Evolutionary conservation across 2,113 vertebrate genomes (phyloP).

Genomic region (Butorides virescens): DNA sequence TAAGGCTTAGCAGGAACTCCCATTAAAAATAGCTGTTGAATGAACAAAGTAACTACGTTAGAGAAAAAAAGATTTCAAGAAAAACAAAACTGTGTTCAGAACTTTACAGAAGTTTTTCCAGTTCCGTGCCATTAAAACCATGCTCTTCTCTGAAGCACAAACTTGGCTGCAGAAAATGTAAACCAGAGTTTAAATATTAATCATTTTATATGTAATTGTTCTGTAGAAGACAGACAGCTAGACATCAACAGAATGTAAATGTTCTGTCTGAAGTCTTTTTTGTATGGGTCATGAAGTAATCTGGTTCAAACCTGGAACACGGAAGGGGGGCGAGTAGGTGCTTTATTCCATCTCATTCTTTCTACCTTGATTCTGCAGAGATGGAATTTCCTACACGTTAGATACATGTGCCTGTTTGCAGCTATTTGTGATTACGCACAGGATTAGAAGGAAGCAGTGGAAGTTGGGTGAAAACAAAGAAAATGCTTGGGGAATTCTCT

Average conservation of each 20-base stretch:
- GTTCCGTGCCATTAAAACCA: neutral
- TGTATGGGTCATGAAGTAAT: neutral
- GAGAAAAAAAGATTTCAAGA: neutral
- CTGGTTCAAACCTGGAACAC: neutral
- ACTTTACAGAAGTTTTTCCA: neutral
- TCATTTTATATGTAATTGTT: neutral
- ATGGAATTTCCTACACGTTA: neutral
- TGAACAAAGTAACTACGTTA: neutral
- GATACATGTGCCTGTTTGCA: neutral
- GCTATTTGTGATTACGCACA: neutral
- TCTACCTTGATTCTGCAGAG: neutral
- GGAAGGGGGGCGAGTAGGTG: neutral
- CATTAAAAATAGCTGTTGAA: slow-evolving; percentile 1
- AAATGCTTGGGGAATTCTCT: neutral
- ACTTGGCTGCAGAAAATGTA: neutral
- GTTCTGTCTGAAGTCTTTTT: neutral
- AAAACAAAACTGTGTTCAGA: neutral
- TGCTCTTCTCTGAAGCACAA: neutral
- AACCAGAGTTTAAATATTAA: neutral
- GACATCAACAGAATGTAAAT: neutral
- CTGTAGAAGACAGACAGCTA: neutral
- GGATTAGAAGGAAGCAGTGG: neutral
- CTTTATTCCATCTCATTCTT: neutral
- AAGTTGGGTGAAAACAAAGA: neutral
- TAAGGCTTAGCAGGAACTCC: neutral